Conservation (phyloP, 2,888 invertebrate genomes). For the Lysandra coridon region DNA sequence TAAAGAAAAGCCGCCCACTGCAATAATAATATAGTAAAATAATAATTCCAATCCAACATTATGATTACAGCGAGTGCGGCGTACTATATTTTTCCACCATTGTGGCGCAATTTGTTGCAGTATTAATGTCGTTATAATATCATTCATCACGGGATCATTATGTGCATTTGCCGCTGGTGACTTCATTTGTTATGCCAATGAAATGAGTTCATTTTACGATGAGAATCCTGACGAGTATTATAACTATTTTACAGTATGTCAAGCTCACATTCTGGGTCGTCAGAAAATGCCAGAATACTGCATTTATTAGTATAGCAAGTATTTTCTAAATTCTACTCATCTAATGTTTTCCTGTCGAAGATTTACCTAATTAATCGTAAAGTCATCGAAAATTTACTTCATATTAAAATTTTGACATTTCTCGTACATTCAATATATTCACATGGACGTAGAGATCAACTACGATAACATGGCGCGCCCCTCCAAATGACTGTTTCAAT, state of each 20-base stretch:
- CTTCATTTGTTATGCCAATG: slow-evolving; percentile 2
- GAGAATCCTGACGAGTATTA: not conserved
- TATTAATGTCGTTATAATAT: slow-evolving; percentile 8
- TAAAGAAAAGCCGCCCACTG: slow-evolving; percentile 14
- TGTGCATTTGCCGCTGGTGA: slow-evolving; percentile 1
- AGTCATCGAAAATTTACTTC: too few relatives aligned
- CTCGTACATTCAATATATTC: too few relatives aligned
- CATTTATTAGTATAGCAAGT: too few relatives aligned
- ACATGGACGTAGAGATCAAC: too few relatives aligned
- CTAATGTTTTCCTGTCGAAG: too few relatives aligned
- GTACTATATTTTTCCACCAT: slow-evolving; percentile 17
- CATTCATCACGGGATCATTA: slow-evolving; percentile 13
- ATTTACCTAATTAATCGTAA: too few relatives aligned
- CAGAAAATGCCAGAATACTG: not conserved
- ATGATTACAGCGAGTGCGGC: not conserved
- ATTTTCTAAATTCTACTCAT: too few relatives aligned
- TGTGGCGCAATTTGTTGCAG: not conserved
- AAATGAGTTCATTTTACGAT: not conserved
- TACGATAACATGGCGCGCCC: too few relatives aligned
- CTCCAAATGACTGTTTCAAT: too few relatives aligned
- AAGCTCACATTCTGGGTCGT: not conserved
- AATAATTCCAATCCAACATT: slow-evolving; percentile 10
- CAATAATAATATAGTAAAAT: slow-evolving; percentile 5
- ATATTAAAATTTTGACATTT: too few relatives aligned
- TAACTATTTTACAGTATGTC: not conserved